phyloP scores from a whole-genome alignment of 1,140 invertebrate species.

The Diploscapter pachys region DNA sequence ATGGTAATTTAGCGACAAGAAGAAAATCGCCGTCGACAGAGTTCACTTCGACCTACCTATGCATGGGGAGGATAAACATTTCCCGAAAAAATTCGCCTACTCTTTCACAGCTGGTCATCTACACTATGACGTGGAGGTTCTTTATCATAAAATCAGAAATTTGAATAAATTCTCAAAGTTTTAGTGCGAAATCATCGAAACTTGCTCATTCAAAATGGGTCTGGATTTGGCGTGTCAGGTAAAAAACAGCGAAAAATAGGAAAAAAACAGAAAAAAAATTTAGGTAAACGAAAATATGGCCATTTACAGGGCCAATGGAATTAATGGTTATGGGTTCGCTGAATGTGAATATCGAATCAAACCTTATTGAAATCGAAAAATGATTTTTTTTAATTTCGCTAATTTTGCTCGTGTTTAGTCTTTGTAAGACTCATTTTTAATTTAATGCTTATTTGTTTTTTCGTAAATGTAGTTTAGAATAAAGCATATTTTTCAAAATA shows the following conservation, averaged over 20 bases:
- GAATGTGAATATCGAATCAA: conserved; percentile 47
- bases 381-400: no score
- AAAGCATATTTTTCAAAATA: no score
- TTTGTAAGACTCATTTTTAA: no score
- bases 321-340: conserved; percentile 44
- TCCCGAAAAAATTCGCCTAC: conserved; percentile 43
- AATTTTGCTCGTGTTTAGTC: no score
- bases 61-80: conserved; percentile 48
- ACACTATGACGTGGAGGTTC: conserved; percentile 32
- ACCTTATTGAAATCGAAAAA: conserved; percentile 37
- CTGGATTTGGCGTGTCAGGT: conserved; percentile 32
- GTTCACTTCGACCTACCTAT: conserved; percentile 42
- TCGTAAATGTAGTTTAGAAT: no score
- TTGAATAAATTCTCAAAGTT: no score
- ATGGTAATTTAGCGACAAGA: conserved; percentile 32
- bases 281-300: conserved; percentile 47
- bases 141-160: no score
- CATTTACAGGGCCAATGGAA: conserved; percentile 44
- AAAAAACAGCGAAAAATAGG: not conserved
- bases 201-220: conserved; percentile 45
- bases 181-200: conserved; percentile 30
- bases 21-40: conserved; percentile 43
- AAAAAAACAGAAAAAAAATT: conserved; percentile 15
- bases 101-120: conserved; percentile 35
- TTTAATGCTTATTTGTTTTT: no score